Percentiles rank a stretch among this genome's conserved stretches.
Evolutionary conservation across 2,888 invertebrate species (phyloP).

Genomic region (Amaurobius ferox): DNA sequence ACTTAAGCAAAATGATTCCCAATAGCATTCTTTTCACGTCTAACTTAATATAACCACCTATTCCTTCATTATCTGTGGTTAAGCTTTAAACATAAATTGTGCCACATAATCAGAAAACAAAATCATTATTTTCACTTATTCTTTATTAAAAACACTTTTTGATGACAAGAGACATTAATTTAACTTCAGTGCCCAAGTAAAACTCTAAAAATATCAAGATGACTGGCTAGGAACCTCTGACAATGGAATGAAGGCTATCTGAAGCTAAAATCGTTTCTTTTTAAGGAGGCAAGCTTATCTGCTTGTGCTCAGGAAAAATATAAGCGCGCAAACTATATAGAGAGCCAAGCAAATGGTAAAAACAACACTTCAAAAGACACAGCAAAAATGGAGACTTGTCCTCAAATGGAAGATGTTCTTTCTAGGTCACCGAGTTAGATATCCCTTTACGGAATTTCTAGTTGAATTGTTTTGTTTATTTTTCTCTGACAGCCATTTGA

Average conservation of each 20-base stretch:
- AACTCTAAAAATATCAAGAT: neutral
- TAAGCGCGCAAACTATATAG: neutral
- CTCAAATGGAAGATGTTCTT: conserved; percentile 23
- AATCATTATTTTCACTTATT: neutral
- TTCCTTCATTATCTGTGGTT: too few species aligned
- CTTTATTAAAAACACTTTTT: neutral
- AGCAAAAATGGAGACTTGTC: neutral
- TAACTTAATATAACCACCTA: too few species aligned
- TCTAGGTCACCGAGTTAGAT: neutral
- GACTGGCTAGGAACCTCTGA: neutral
- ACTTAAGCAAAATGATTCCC: too few species aligned
- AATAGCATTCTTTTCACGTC: too few species aligned
- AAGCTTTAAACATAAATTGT: too few species aligned
- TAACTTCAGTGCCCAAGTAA: neutral
- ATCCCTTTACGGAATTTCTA: neutral
- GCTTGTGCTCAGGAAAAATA: conserved; percentile 2
- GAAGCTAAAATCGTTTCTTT: neutral
- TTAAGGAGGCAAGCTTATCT: neutral
- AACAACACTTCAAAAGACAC: conserved; percentile 17
- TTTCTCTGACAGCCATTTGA: too few species aligned
- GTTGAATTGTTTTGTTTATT: neutral
- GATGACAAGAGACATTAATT: neutral
- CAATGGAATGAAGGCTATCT: neutral
- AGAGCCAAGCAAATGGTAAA: conserved; percentile 8
- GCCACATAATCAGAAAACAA: neutral